Conservation (phyloP, 1,140 invertebrate genomes). For the Lasioglossum baleicum region DNA sequence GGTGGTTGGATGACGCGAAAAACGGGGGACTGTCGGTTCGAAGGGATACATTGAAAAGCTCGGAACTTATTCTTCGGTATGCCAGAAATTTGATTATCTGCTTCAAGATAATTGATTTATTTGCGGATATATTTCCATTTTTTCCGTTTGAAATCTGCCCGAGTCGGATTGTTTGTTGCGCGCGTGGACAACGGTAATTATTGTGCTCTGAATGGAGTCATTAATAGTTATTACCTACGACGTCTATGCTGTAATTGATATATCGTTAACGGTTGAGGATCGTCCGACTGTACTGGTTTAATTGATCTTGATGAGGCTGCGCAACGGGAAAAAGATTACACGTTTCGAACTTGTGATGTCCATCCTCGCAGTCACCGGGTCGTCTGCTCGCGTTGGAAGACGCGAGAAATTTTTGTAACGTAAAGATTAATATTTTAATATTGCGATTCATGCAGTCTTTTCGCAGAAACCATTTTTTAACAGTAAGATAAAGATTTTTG, state of each 20-base stretch:
- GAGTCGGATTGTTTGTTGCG: constrained; percentile 45
- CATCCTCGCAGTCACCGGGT: background rate
- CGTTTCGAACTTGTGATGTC: constrained; percentile 19
- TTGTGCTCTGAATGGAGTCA: constrained; percentile 65
- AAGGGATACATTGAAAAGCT: background rate
- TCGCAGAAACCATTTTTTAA: too few species aligned
- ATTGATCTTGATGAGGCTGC: constrained; percentile 63
- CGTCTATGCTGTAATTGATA: constrained; percentile 66
- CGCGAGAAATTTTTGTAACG: background rate
- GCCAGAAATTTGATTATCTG: background rate
- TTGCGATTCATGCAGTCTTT: background rate
- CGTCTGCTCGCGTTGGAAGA: background rate
- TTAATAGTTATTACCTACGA: constrained; percentile 64
- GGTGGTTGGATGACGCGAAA: background rate
- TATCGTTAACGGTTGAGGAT: constrained; percentile 66
- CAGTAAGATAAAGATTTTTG: background rate
- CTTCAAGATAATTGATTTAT: background rate
- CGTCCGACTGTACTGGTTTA: constrained; percentile 52
- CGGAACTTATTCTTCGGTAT: background rate
- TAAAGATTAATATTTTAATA: background rate
- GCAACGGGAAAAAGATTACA: constrained; percentile 54
- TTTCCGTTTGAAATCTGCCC: constrained; percentile 24
- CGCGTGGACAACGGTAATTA: constrained; percentile 57
- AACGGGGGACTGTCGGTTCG: too few species aligned
- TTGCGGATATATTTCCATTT: background rate